Percentiles rank a stretch among this genome's conserved stretches.
These are phyloP conservation scores for Mantis religiosa DNA, from an alignment of 2,888 invertebrate species.

Conservation along the genomic window DNA sequence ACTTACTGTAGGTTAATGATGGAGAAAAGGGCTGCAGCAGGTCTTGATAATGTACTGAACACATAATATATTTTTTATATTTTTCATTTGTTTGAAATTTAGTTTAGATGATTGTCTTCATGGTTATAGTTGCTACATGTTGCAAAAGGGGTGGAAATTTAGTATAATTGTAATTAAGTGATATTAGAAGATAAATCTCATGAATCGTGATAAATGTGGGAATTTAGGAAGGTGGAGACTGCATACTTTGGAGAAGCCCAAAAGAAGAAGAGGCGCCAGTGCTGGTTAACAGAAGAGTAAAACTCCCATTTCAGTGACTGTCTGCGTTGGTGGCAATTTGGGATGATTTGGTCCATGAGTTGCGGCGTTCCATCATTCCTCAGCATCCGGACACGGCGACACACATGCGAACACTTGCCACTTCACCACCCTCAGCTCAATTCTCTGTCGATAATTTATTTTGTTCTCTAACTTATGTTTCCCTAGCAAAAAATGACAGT, in stretches of 20 bases:
- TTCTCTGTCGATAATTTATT: neutral
- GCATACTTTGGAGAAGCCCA: neutral
- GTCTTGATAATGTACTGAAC: no score
- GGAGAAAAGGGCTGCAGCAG: no score
- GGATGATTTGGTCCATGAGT: neutral
- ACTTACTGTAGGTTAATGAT: no score
- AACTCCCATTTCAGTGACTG: neutral
- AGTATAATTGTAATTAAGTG: no score
- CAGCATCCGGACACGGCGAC: neutral
- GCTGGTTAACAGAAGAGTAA: neutral
- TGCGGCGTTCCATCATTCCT: neutral
- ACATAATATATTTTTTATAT: no score
- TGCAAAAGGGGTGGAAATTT: no score
- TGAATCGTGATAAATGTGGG: no score
- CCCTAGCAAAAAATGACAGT: neutral
- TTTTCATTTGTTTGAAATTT: no score
- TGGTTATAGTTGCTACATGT: no score
- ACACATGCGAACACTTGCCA: neutral
- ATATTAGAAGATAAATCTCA: no score
- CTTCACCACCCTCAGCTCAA: neutral
- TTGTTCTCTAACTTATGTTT: neutral
- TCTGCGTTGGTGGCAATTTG: neutral
- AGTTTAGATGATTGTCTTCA: no score
- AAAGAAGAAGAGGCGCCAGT: neutral
- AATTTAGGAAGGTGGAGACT: neutral